Evolutionary conservation across 2,888 invertebrate species (phyloP).

Genomic region (Tetramorium bicarinatum): DNA sequence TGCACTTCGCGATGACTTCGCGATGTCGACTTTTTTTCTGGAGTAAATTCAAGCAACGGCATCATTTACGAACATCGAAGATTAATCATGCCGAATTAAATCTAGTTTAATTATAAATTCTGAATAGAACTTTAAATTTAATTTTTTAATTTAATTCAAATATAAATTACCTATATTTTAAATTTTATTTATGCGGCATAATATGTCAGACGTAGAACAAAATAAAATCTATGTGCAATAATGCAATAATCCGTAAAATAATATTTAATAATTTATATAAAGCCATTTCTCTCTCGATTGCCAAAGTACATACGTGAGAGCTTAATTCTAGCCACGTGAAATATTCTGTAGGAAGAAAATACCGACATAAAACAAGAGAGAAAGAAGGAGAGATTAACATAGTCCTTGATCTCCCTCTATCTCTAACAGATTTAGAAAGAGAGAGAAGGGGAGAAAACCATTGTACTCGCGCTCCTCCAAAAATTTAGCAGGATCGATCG

Average conservation of each 20-base stretch:
- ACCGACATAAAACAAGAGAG: neutral
- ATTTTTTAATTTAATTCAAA: neutral
- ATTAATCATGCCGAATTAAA: neutral
- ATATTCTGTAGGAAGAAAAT: neutral
- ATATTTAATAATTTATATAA: neutral
- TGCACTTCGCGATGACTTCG: conserved; percentile 22
- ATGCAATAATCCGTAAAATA: neutral
- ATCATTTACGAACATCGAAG: neutral
- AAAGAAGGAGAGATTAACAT: conserved; percentile 74
- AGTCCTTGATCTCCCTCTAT: conserved; percentile 64
- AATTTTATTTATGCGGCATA: neutral
- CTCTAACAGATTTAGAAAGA: conserved; percentile 71
- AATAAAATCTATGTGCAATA: neutral
- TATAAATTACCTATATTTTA: neutral
- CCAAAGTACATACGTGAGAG: neutral
- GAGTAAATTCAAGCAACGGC: neutral
- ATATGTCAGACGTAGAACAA: neutral
- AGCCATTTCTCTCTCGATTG: neutral
- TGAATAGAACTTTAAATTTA: neutral
- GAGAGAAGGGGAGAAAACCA: conserved; percentile 47
- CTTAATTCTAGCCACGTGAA: neutral
- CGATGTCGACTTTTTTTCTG: neutral
- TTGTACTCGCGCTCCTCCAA: conserved; percentile 74
- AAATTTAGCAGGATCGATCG: conserved; percentile 75
- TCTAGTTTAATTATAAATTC: neutral